Base-by-base conservation (phyloP, 92 coral and sea anemone genomes). In the Epizoanthus ramosus region DNA sequence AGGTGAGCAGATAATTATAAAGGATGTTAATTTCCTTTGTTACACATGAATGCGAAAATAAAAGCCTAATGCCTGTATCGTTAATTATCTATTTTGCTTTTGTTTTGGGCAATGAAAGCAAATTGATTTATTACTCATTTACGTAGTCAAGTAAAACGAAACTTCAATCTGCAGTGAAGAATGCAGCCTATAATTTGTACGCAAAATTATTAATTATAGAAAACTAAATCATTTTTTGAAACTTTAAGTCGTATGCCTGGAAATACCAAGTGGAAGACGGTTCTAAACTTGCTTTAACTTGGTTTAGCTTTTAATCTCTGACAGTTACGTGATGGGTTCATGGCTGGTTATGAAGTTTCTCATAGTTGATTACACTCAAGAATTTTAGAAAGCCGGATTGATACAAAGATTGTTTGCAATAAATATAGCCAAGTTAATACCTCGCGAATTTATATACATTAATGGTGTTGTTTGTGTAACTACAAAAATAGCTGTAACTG, bases 401-500 rank as follows among this genome's bases (percentile, higher is more conserved):
- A 31, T 65, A 18, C 67, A 75, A 25, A 21, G 47, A 31, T 77
- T 77, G 82, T 77, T 77, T 77, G 53, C 58, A 43, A 23, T 63
- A 77, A 77, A 77, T 77, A 77, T 25, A 28, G 52, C 39, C 82
- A 18, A 15, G 5, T 77, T 77, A 77, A 63, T 60, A 24, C 82
- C 53, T 16, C 37, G 70, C 59, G 45, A 57, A 59, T 6, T 60
- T 41, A 35, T n/a, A 33, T 39, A 45, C 92, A 67, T 81, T 86
- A 80, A 89, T 89, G 73, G 89, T 83, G 71, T 89, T 89, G 92
- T 89, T 89, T 89, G 85, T 77, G 77, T 69, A 60, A 54, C 84
- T 65, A 83, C 58, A 69, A 84, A 84, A 80, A 87, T 47, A 88
- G 80, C 60, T 41, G 19, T 7, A 56, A 71, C 6, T 43, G 17